Evolutionary conservation across 2,797 vertebrate genomes (phyloP).

Genomic region (Chrosomus eos): DNA sequence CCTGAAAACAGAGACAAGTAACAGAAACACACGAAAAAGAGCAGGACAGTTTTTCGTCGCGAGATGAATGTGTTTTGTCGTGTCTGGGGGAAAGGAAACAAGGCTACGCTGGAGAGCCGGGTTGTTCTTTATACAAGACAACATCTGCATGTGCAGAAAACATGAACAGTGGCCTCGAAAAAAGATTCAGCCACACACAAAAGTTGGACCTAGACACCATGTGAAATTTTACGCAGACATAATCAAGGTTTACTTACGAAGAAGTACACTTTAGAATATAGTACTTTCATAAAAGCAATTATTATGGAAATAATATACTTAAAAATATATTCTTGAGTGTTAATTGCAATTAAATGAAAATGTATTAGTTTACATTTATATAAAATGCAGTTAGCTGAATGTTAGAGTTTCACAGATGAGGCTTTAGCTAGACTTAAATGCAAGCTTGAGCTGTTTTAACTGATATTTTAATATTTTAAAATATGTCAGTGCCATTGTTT

Average conservation of each 20-base stretch:
- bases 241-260: not conserved
- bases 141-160: not conserved
- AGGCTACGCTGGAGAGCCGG: not conserved
- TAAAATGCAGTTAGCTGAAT: not conserved
- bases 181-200: not conserved
- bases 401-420: not conserved
- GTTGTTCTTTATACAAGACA: not conserved
- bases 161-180: not conserved
- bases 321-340: not conserved
- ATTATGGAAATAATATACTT: no score
- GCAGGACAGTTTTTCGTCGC: slow-evolving; percentile 1
- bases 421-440: not conserved
- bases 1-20: slow-evolving; percentile 16
- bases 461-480: not conserved
- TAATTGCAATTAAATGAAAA: not conserved
- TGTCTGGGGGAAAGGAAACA: slow-evolving; percentile 26
- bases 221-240: no score
- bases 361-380: not conserved
- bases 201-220: not conserved
- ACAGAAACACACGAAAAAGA: not conserved
- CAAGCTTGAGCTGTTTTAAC: not conserved
- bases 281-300: no score
- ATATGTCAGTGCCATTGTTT: not conserved
- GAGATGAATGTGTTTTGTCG: slow-evolving; percentile 17
- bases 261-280: not conserved